These are phyloP conservation scores for Conus ventricosus DNA, from an alignment of 1,140 invertebrate genomes.

Conservation along the genomic window DNA sequence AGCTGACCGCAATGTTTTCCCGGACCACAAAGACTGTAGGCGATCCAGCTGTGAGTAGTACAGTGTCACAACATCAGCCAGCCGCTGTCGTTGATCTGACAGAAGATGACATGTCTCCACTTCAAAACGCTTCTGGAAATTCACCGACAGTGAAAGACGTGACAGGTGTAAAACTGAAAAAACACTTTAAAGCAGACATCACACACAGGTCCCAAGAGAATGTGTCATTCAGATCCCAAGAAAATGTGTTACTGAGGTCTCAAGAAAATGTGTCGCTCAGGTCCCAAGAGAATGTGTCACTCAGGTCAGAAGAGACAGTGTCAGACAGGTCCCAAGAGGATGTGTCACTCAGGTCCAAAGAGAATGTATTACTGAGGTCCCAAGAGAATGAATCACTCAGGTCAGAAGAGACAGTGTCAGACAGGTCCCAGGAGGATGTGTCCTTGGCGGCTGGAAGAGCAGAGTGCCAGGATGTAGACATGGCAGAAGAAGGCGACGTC, in stretches of 20 bases:
- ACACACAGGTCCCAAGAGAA: background rate
- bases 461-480: background rate
- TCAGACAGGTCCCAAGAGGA: no score
- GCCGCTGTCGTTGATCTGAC: background rate
- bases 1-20: conserved; percentile 23
- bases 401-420: no score
- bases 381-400: background rate
- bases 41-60: background rate
- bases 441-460: background rate
- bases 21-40: background rate
- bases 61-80: background rate
- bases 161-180: background rate
- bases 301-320: no score
- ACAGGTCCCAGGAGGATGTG: background rate
- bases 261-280: no score
- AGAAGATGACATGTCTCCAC: background rate
- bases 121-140: background rate
- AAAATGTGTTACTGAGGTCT: no score
- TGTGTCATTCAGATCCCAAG: no score
- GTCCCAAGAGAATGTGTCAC: no score
- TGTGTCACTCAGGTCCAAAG: no score
- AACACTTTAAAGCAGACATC: background rate
- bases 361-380: no score
- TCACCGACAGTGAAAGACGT: background rate
- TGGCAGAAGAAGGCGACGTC: background rate